phyloP scores from a whole-genome alignment of 2,113 vertebrate species.

The Scalopus aquaticus region DNA sequence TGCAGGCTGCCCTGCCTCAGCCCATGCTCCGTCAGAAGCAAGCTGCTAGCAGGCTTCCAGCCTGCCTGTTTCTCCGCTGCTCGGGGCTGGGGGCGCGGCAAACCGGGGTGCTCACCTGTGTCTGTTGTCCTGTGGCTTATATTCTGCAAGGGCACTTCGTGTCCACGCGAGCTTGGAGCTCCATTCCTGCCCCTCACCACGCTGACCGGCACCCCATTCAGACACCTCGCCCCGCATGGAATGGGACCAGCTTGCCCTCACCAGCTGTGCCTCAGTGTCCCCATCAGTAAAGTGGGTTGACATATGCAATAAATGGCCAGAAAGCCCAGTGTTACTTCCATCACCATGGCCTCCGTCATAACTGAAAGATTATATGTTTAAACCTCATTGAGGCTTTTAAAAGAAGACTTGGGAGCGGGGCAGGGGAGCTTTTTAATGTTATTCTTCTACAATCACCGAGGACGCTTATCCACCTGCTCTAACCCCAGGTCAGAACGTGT shows the following conservation, averaged over 20 bases:
- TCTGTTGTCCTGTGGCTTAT: background rate
- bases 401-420: too few relatives aligned
- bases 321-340: background rate
- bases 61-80: background rate
- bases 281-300: background rate
- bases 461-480: background rate
- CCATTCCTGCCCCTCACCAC: background rate
- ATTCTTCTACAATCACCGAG: background rate
- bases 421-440: background rate
- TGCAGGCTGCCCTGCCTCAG: background rate
- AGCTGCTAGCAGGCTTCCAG: background rate
- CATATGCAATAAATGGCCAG: background rate
- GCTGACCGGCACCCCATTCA: background rate
- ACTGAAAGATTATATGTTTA: background rate
- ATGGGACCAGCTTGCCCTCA: too few relatives aligned
- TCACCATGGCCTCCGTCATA: background rate
- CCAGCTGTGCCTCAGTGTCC: background rate
- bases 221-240: fast-evolving
- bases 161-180: background rate
- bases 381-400: background rate
- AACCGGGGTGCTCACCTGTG: fast-evolving
- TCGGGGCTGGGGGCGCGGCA: background rate
- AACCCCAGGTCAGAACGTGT: background rate
- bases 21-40: background rate
- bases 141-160: fast-evolving